Evolutionary conservation across 1,140 invertebrate species (phyloP).

Genomic region (Tachypleus tridentatus): DNA sequence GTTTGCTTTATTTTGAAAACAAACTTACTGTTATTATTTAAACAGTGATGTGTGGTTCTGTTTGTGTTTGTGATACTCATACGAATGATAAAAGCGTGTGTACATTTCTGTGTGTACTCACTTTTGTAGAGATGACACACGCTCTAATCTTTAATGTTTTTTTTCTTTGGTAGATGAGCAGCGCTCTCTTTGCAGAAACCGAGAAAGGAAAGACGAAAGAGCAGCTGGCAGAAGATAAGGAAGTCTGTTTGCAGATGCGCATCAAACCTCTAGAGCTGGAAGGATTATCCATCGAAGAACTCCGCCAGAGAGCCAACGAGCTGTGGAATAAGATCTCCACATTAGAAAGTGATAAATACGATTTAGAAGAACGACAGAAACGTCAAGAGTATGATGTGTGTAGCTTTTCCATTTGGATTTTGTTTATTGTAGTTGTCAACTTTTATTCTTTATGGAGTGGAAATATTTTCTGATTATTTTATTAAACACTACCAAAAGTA

Average conservation of each 20-base stretch:
- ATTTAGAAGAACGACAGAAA: conserved; percentile 97
- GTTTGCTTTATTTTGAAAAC: no score
- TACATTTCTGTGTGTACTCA: no score
- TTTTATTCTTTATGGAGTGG: no score
- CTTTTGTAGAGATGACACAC: no score
- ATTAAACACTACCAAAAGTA: no score
- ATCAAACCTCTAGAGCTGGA: conserved; percentile 86
- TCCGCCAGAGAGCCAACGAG: conserved; percentile 81
- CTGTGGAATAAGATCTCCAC: conserved; percentile 90
- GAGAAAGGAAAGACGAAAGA: conserved; percentile 98
- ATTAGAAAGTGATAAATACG: conserved; percentile 98
- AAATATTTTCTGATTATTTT: no score
- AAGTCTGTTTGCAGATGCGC: conserved; percentile 88
- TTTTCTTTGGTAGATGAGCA: conserved; percentile 27
- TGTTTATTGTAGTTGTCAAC: no score
- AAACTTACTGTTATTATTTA: no score
- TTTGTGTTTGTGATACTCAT: no score
- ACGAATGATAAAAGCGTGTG: no score
- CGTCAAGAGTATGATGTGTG: conserved; percentile 98
- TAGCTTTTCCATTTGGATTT: conserved; percentile 18
- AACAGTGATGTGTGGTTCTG: no score
- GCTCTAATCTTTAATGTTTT: no score
- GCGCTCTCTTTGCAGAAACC: conserved; percentile 71
- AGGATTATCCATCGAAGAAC: conserved; percentile 51
- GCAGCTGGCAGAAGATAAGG: conserved; percentile 97